Evolutionary conservation across 2,888 invertebrate species (phyloP).

Genomic region (Mythimna loreyi): DNA sequence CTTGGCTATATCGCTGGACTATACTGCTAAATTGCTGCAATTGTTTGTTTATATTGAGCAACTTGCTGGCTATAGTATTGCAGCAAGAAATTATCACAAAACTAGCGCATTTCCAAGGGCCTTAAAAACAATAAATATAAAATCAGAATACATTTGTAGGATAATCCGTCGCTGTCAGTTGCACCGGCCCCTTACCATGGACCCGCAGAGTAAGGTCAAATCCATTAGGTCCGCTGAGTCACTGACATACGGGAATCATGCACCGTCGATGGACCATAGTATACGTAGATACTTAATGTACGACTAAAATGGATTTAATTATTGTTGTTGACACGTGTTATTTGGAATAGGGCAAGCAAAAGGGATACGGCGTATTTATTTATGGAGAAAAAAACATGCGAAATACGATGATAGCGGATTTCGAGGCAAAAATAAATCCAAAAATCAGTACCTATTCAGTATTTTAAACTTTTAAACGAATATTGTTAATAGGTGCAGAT

Average conservation of each 20-base stretch:
- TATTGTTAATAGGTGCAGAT: too few relatives aligned
- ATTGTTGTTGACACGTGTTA: slow-evolving; percentile 19
- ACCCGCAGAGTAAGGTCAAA: slow-evolving; percentile 70
- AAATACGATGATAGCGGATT: not conserved
- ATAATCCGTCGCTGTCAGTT: slow-evolving; percentile 49
- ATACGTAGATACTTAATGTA: slow-evolving; percentile 23
- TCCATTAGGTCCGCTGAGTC: slow-evolving; percentile 71
- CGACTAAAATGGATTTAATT: slow-evolving; percentile 25
- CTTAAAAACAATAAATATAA: slow-evolving; percentile 15
- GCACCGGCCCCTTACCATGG: slow-evolving; percentile 60
- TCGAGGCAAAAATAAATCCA: not conserved
- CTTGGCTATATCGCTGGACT: too few relatives aligned
- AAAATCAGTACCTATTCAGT: not conserved
- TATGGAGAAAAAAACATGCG: not conserved
- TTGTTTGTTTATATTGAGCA: too few relatives aligned
- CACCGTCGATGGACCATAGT: slow-evolving; percentile 51
- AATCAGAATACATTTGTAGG: slow-evolving; percentile 27
- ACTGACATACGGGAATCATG: slow-evolving; percentile 62
- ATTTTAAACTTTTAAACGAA: not conserved
- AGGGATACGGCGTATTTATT: not conserved
- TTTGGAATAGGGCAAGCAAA: not conserved
- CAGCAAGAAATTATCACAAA: too few relatives aligned
- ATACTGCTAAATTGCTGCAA: too few relatives aligned
- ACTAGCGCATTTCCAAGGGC: too few relatives aligned
- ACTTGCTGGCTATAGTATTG: too few relatives aligned